Base-by-base conservation (phyloP, 2,797 vertebrate genomes). In the Coranthus polyacanthus region DNA sequence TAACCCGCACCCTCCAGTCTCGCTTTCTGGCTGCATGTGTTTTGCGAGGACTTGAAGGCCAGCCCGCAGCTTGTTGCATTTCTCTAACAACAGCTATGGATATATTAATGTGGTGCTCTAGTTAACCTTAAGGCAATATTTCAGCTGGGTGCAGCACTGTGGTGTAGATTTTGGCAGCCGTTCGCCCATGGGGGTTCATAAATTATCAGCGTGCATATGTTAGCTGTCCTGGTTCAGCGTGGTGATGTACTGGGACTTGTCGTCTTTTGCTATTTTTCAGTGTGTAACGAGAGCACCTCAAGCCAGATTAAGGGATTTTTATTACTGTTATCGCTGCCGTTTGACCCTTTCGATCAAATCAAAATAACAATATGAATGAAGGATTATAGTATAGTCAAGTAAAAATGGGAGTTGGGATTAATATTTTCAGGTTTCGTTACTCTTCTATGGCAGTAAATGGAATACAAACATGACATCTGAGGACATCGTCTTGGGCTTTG, bases 51-150 rank as follows among this genome's bases (percentile, higher is more conserved):
- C n/a, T n/a, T n/a, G 42, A 69, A 43, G 64, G 55, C 59, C 32
- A 4, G 32, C 62, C 54, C 46, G 9, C 64, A 46, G 76, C 65
- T 43, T 69, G 61, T 67, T 80, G 57, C 52, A 26, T 44, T 54
- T 69, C 21, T 54, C 21, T 24, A 61, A 72, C 42, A 29, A 26
- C 44, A 26, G 62, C 72, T 57, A 26, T 6, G 67, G 71, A 29
- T 29, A 79, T 78, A 72, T 81, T 78, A 55, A 69, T 22, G 56
- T 77, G 59, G 78, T 74, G 66, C 75, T 84, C 82, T 83, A 75
- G 78, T 84, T 88, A 84, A 88, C 81, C 81, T 82, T 65, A 60
- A 76, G 83, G 75, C 74, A 59, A 78, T 82, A 82, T 69, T 84
- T 88, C 68, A 85, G 68, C n/a, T n/a, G n/a, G n/a, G n/a, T n/a